Base-by-base conservation (phyloP, 2,888 invertebrate genomes). In the Anorthoa munda region DNA sequence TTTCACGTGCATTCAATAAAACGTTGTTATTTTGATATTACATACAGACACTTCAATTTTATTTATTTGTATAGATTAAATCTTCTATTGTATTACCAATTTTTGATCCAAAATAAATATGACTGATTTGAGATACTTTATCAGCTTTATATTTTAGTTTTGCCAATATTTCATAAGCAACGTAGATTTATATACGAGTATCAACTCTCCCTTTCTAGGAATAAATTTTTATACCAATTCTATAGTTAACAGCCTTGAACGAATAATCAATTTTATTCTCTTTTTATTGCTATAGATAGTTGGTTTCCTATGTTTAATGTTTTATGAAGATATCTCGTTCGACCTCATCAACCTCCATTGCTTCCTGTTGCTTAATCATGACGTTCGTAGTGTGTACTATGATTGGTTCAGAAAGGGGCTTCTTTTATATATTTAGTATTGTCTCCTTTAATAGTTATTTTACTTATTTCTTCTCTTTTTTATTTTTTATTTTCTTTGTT, bases 331-430 rank as follows among this genome's bases (percentile, higher is more conserved):
- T 85, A 69, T 83, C 80, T 87, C 78, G 82, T 79, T 82, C 77
- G 64, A 85, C 85, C 84, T 86, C 88, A 83, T 84, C 82, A 83
- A 87, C 75, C 76, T 79, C 67, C 72, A 77, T 63, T 69, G 75
- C 64, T 88, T 90, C 90, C 90, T 87, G 85, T 85, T 87, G 76
- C 84, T 66, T 73, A 77, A 85, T 86, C 81, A 84, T 84, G 83
- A 81, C 70, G 69, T 73, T 78, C 66, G 75, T 81, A 66, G 72
- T 80, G 80, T 81, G n/a, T 71, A 66, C 82, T 80, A 75, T 77
- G 71, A 76, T 78, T 72, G 31, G 61, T 68, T 72, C 75, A 65
- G 65, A 58, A 71, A 50, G 65, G 77, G 46, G 15, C 53, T 48
- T 58, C 64, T 82, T 70, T 69, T 71, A 66, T 82, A 64, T 66